These are phyloP conservation scores for Drosophila hydei DNA, from an alignment of 1,140 invertebrate genomes.

Conservation along the genomic window DNA sequence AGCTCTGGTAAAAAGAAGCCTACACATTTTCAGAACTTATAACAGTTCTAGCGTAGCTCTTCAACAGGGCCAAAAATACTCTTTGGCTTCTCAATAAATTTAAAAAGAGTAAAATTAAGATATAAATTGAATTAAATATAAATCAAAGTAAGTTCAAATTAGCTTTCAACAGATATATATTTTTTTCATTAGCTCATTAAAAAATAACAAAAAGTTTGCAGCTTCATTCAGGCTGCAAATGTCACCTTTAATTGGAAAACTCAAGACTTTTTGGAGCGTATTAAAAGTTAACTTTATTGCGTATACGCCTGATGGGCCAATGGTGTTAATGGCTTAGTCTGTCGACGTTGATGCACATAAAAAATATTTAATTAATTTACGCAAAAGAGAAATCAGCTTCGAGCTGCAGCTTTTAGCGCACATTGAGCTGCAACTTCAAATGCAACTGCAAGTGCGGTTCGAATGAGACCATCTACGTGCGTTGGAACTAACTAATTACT, in stretches of 20 bases:
- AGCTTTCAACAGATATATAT: too few relatives aligned
- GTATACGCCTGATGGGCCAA: conserved; percentile 49
- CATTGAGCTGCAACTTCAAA: conserved; percentile 24
- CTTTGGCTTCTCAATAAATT: too few relatives aligned
- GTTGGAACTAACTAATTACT: conserved; percentile 34
- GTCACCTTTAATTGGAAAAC: conserved; percentile 6
- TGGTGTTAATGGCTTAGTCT: conserved; percentile 21
- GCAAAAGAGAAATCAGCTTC: conserved; percentile 47
- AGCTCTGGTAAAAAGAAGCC: too few relatives aligned
- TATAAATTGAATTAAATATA: too few relatives aligned
- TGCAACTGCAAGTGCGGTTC: conserved; percentile 7
- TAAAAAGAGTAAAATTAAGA: too few relatives aligned
- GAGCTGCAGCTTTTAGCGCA: conserved; percentile 21
- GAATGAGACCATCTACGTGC: conserved; percentile 1
- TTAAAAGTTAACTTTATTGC: conserved; percentile 53
- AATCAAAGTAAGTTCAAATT: too few relatives aligned
- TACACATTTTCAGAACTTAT: too few relatives aligned
- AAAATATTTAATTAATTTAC: conserved; percentile 57
- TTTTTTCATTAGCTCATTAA: too few relatives aligned
- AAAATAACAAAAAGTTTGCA: too few relatives aligned
- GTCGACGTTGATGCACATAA: conserved; percentile 9
- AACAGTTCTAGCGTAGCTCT: too few relatives aligned
- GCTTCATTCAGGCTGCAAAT: neutral
- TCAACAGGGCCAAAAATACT: too few relatives aligned
- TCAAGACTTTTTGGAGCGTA: conserved; percentile 14